These are phyloP conservation scores for Crenichthys baileyi DNA, from an alignment of 2,797 vertebrate species.

Conservation along the genomic window DNA sequence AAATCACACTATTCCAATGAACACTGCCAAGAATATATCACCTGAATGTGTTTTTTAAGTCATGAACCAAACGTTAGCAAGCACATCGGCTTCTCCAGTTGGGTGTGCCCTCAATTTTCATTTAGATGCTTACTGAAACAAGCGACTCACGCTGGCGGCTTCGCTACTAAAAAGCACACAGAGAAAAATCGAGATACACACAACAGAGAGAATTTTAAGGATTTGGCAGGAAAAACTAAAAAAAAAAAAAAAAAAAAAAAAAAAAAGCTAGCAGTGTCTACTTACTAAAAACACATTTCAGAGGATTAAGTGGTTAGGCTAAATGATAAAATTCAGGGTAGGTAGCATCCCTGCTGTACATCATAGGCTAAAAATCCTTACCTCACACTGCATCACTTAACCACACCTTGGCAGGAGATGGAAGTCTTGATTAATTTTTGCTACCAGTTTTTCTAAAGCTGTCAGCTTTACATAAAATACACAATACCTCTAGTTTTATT, in stretches of 20 bases:
- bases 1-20: slow-evolving; percentile 98
- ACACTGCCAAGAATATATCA: slow-evolving; percentile 99
- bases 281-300: slow-evolving; percentile 87
- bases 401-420: slow-evolving; percentile 39
- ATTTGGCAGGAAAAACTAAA: slow-evolving; percentile 93
- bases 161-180: slow-evolving; percentile 99
- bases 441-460: slow-evolving; percentile 10
- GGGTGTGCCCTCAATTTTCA: slow-evolving; percentile 99
- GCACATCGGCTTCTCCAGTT: slow-evolving; percentile 99
- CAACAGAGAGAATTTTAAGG: slow-evolving; percentile 95
- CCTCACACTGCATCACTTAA: slow-evolving; percentile 70
- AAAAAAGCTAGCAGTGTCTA: slow-evolving; percentile 90
- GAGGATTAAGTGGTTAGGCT: slow-evolving; percentile 49
- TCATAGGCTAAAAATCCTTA: slow-evolving; percentile 73
- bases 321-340: slow-evolving; percentile 52
- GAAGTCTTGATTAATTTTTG: slow-evolving; percentile 21
- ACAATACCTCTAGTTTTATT: slow-evolving; percentile 17
- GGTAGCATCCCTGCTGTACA: slow-evolving; percentile 55
- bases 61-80: slow-evolving; percentile 99
- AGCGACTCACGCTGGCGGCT: slow-evolving; percentile 99
- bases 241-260: slow-evolving; percentile 57
- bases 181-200: slow-evolving; percentile 99
- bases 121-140: slow-evolving; percentile 99
- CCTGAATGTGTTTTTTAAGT: slow-evolving; percentile 99
- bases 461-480: slow-evolving; percentile 18